Evolutionary conservation across 2,113 vertebrate genomes (phyloP).

Genomic region (Drymodes brunneopygia): DNA sequence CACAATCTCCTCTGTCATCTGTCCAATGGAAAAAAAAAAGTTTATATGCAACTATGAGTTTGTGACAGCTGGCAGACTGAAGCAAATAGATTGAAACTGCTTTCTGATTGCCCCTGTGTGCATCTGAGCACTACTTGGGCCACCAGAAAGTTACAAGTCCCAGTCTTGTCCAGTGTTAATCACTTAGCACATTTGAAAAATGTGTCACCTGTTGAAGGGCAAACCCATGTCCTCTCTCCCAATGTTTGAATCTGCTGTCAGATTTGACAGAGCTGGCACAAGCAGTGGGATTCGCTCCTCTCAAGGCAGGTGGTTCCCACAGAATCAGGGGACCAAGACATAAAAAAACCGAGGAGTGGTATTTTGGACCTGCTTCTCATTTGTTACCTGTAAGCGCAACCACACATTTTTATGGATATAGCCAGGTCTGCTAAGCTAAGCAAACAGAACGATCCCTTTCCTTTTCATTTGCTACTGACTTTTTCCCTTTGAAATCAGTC

Average conservation of each 20-base stretch:
- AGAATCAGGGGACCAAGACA: neutral
- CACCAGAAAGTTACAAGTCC: neutral
- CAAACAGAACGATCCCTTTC: neutral
- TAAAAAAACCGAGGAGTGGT: neutral
- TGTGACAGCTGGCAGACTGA: neutral
- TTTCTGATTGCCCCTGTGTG: neutral
- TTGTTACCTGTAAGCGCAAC: neutral
- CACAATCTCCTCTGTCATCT: neutral
- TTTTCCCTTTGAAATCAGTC: neutral
- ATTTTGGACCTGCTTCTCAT: neutral
- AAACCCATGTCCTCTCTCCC: neutral
- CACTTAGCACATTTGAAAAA: neutral
- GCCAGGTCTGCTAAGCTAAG: neutral
- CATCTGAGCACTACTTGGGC: neutral
- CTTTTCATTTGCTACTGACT: neutral
- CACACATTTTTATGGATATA: neutral
- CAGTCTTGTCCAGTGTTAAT: neutral
- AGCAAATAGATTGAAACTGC: neutral
- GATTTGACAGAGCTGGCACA: neutral
- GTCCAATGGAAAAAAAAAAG: rapidly evolving
- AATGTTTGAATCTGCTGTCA: neutral
- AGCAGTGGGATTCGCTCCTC: neutral
- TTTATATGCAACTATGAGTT: neutral
- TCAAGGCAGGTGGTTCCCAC: neutral
- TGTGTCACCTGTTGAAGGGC: neutral